These are phyloP conservation scores for Kryptolebias ocellatus DNA, from an alignment of 2,797 vertebrate genomes.

Conservation along the genomic window DNA sequence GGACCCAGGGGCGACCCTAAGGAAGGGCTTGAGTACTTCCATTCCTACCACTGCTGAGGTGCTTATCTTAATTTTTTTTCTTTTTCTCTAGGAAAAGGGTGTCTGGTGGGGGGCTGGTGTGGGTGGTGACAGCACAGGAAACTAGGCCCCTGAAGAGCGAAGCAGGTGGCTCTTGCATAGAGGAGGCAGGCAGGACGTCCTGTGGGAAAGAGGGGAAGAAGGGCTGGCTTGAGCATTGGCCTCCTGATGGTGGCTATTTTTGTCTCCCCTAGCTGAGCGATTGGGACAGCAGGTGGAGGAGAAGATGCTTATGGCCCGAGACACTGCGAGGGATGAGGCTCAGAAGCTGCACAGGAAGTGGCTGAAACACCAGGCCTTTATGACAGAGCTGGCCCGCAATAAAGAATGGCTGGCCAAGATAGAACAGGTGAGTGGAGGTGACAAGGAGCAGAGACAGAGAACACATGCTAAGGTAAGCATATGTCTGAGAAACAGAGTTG, in stretches of 20 bases:
- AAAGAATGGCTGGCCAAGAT: constrained; percentile 96
- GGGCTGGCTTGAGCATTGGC: constrained; percentile 70
- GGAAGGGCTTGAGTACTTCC: constrained; percentile 79
- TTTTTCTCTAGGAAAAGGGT: constrained; percentile 71
- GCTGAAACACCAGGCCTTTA: constrained; percentile 98
- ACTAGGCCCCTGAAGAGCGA: constrained; percentile 74
- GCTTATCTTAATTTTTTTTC: constrained; percentile 80
- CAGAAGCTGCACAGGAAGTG: constrained; percentile 96
- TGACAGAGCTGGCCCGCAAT: constrained; percentile 93
- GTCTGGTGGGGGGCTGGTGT: constrained; percentile 74
- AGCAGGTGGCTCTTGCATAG: constrained; percentile 66
- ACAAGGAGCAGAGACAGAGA: constrained; percentile 22
- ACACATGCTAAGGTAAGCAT: constrained; percentile 35
- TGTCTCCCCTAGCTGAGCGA: constrained; percentile 82
- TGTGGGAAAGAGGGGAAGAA: constrained; percentile 72
- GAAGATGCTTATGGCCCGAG: constrained; percentile 96
- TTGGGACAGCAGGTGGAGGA: constrained; percentile 82
- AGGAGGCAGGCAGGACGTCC: constrained; percentile 78
- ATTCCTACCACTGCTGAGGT: constrained; percentile 83
- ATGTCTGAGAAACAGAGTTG: constrained; percentile 32
- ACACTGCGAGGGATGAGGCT: constrained; percentile 93
- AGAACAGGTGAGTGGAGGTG: constrained; percentile 87
- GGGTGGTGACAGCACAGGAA: constrained; percentile 76
- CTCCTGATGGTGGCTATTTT: constrained; percentile 83
- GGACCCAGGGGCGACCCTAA: constrained; percentile 80